These are phyloP conservation scores for Hybognathus amarus DNA, from an alignment of 2,797 vertebrate genomes.

Conservation along the genomic window DNA sequence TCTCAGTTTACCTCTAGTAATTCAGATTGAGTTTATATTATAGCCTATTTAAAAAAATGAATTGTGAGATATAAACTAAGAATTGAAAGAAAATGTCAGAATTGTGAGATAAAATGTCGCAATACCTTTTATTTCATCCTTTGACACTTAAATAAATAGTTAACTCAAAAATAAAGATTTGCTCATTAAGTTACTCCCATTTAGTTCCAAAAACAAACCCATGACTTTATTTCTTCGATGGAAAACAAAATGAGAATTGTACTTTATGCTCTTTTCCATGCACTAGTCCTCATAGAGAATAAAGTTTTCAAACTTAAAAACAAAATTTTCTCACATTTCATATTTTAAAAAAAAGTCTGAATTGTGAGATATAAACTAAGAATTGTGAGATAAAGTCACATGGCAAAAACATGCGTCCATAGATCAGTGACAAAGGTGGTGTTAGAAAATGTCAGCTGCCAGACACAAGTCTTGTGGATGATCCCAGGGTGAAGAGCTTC, in stretches of 20 bases:
- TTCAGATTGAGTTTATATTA: background rate
- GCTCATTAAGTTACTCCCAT: too few species aligned
- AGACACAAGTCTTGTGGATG: constrained; percentile 22
- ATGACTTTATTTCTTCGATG: too few species aligned
- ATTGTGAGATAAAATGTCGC: background rate
- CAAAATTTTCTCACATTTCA: background rate
- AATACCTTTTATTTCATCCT: background rate
- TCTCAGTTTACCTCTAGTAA: background rate
- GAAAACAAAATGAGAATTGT: too few species aligned
- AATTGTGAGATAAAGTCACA: background rate
- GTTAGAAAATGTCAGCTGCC: constrained; percentile 54
- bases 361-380: background rate
- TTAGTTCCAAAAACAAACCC: too few species aligned
- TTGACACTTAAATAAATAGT: too few species aligned
- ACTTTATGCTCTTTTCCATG: too few species aligned
- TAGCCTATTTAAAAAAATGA: too few species aligned
- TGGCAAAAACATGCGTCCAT: background rate
- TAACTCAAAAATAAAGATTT: too few species aligned
- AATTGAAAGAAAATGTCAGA: background rate
- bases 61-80: background rate
- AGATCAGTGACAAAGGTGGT: constrained; percentile 10
- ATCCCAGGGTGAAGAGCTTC: constrained; percentile 13
- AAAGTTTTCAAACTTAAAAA: too few species aligned
- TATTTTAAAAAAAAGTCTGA: background rate
- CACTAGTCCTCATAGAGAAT: too few species aligned